A percentile compares a stretch with the other conserved stretches of the same genome.
phyloP scores from a whole-genome alignment of 2,797 vertebrate species.

The Pipistrellus kuhlii region DNA sequence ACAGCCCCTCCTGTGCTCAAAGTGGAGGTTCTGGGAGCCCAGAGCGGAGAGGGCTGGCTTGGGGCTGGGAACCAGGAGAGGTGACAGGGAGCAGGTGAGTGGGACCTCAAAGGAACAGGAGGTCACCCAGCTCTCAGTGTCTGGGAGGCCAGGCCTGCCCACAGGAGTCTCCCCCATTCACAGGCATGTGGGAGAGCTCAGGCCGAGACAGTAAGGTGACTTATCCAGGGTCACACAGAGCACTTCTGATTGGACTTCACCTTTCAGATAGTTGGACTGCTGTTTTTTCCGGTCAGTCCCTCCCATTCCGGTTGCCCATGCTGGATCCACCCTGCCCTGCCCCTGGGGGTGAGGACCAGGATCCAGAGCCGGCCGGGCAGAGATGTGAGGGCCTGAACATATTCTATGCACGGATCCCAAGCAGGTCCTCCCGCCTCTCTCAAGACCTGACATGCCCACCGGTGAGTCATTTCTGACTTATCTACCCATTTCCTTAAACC shows the following conservation, averaged over 20 bases:
- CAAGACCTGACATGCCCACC: background rate
- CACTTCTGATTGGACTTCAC: background rate
- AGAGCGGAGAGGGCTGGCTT: background rate
- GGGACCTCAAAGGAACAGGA: background rate
- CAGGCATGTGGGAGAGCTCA: background rate
- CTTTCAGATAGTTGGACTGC: background rate
- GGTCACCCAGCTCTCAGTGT: background rate
- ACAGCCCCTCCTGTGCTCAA: background rate
- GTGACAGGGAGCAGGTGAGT: background rate
- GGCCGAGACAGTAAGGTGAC: background rate
- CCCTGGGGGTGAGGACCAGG: too few species aligned
- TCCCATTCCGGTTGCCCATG: background rate
- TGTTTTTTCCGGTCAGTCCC: background rate
- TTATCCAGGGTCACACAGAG: background rate
- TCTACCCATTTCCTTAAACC: background rate
- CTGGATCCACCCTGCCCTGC: background rate
- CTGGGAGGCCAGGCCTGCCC: background rate
- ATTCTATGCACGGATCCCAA: background rate
- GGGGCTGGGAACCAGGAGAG: background rate
- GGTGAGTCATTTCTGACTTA: constrained; percentile 34
- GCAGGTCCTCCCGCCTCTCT: background rate
- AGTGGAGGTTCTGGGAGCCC: background rate
- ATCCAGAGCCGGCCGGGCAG: background rate
- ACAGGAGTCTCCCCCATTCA: background rate
- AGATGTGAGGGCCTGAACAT: background rate